Evolutionary conservation across 2,888 invertebrate species (phyloP).

Genomic region (Apodemia zela): DNA sequence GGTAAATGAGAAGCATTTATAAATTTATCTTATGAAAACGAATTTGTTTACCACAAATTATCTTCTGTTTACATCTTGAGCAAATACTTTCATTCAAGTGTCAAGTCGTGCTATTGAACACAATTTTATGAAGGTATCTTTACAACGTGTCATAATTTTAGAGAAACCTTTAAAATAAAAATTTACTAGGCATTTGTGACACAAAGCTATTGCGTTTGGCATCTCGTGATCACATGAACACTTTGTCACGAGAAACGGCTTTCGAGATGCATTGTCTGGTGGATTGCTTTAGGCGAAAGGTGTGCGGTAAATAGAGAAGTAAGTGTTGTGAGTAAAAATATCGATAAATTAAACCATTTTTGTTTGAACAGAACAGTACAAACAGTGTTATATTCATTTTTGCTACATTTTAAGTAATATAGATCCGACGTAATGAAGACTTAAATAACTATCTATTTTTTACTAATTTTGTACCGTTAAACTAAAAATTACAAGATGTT

Average conservation of each 20-base stretch:
- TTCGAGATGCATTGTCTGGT: background rate
- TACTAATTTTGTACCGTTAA: no score
- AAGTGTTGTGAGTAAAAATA: background rate
- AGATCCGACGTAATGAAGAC: background rate
- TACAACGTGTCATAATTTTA: background rate
- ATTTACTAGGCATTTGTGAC: background rate
- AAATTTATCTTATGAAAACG: no score
- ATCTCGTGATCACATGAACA: background rate
- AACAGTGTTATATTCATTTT: background rate
- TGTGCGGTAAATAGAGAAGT: background rate
- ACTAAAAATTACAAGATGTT: no score
- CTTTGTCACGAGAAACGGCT: conserved; percentile 2
- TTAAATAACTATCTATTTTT: background rate
- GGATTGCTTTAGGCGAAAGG: background rate
- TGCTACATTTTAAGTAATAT: background rate
- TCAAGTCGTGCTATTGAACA: background rate
- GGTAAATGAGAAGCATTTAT: no score
- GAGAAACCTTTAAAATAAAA: background rate
- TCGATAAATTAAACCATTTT: background rate
- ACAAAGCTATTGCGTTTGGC: background rate
- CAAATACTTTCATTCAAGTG: background rate
- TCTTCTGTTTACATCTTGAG: background rate
- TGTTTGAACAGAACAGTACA: background rate
- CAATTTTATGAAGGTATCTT: background rate
- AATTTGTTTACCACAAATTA: no score